Conservation (phyloP, 2,797 vertebrate genomes). For the Megaceryle alcyon region DNA sequence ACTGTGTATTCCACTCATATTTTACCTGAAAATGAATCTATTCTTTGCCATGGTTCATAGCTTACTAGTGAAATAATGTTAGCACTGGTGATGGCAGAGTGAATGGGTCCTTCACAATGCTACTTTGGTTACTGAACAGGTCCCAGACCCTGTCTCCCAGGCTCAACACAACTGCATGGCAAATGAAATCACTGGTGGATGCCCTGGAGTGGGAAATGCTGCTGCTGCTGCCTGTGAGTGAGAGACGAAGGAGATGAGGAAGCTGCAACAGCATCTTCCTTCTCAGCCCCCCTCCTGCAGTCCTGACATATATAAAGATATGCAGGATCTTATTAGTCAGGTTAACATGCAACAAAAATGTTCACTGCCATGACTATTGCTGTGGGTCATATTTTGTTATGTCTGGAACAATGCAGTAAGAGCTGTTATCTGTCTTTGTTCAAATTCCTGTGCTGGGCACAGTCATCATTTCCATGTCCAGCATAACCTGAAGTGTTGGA, state of each 20-base stretch:
- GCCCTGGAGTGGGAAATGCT: not conserved
- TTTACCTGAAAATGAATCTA: not conserved
- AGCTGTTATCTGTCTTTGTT: not conserved
- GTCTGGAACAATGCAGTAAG: not conserved
- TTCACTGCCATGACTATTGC: not conserved
- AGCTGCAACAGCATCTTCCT: not conserved
- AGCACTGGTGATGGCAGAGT: not conserved
- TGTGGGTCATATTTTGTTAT: not conserved
- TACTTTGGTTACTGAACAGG: not conserved
- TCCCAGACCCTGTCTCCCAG: not conserved
- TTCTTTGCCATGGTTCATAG: not conserved
- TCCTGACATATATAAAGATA: not conserved
- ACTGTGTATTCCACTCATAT: not conserved
- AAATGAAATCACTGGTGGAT: not conserved
- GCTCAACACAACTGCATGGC: not conserved
- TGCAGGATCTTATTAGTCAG: not conserved
- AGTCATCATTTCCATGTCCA: not conserved
- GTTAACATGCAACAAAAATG: not conserved
- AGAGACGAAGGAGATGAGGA: not conserved
- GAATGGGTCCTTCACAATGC: not conserved
- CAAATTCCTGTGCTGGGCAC: not conserved
- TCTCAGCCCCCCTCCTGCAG: not conserved
- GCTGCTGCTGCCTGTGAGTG: not conserved
- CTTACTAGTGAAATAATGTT: not conserved
- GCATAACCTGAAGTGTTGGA: not conserved